Evolutionary conservation across 2,797 vertebrate species (phyloP).

Genomic region (Rhynchotus rufescens): DNA sequence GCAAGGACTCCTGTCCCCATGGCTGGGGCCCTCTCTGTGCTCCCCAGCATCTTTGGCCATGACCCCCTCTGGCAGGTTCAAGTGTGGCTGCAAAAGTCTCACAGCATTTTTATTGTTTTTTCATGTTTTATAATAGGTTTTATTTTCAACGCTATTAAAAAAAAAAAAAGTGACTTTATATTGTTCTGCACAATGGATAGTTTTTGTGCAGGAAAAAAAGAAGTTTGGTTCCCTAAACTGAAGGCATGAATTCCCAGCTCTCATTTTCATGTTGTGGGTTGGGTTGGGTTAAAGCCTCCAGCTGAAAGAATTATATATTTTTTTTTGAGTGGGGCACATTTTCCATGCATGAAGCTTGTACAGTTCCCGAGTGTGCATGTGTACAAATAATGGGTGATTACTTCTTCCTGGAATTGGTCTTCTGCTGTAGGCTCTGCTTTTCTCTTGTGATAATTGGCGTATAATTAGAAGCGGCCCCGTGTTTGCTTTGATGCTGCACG

Average conservation of each 20-base stretch:
- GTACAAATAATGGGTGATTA: constrained; percentile 53
- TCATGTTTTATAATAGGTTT: not conserved
- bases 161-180: not conserved
- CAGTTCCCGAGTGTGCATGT: not conserved
- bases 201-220: not conserved
- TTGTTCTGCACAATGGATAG: not conserved
- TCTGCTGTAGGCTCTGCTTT: constrained; percentile 41
- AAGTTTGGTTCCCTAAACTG: not conserved
- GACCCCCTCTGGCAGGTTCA: not conserved
- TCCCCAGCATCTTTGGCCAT: not conserved
- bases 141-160: not conserved
- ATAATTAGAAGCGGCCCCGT: constrained; percentile 42
- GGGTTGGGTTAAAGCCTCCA: not conserved
- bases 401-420: constrained; percentile 16
- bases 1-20: not conserved
- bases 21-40: not conserved
- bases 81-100: fast-evolving
- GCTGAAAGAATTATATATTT: not conserved
- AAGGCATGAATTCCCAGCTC: not conserved
- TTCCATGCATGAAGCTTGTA: not conserved
- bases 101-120: not conserved
- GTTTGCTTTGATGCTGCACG: not conserved
- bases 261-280: not conserved
- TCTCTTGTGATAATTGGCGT: constrained; percentile 43
- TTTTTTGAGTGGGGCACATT: not conserved